Conservation (phyloP, 2,888 invertebrate genomes). For the Oligia strigilis region DNA sequence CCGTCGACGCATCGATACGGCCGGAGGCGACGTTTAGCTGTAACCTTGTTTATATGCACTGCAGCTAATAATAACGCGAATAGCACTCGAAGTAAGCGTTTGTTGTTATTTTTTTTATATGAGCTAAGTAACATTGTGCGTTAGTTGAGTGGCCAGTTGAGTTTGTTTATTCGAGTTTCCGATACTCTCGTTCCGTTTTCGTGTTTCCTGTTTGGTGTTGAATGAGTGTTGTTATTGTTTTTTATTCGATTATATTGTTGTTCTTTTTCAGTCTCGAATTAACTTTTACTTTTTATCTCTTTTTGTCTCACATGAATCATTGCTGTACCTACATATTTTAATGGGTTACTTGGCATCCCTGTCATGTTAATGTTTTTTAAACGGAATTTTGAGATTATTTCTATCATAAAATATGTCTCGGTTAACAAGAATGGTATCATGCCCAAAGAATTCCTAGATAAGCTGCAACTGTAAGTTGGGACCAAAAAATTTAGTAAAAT, state of each 20-base stretch:
- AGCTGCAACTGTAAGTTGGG: constrained; percentile 31
- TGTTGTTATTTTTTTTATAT: constrained; percentile 80
- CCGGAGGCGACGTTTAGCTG: constrained; percentile 85
- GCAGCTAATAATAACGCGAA: constrained; percentile 89
- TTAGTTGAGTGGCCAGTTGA: constrained; percentile 79
- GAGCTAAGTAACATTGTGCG: constrained; percentile 76
- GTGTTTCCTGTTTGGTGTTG: constrained; percentile 73
- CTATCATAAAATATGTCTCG: constrained; percentile 58
- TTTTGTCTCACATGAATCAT: constrained; percentile 26
- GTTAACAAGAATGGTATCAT: constrained; percentile 57
- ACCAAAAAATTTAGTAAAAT: constrained; percentile 35
- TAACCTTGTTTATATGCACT: constrained; percentile 89
- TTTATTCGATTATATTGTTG: constrained; percentile 59
- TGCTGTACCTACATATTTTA: constrained; percentile 32
- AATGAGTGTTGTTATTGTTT: constrained; percentile 66
- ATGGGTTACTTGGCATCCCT: constrained; percentile 34
- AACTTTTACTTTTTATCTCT: constrained; percentile 40
- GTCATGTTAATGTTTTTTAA: constrained; percentile 52
- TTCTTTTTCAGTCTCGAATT: constrained; percentile 48
- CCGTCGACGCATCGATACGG: constrained; percentile 88
- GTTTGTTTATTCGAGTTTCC: constrained; percentile 78
- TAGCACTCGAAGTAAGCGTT: constrained; percentile 82
- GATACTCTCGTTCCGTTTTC: constrained; percentile 77
- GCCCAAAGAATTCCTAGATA: constrained; percentile 57
- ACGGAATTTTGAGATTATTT: constrained; percentile 55